These are phyloP conservation scores for Hycleus phaleratus DNA, from an alignment of 1,140 invertebrate genomes.

Conservation along the genomic window DNA sequence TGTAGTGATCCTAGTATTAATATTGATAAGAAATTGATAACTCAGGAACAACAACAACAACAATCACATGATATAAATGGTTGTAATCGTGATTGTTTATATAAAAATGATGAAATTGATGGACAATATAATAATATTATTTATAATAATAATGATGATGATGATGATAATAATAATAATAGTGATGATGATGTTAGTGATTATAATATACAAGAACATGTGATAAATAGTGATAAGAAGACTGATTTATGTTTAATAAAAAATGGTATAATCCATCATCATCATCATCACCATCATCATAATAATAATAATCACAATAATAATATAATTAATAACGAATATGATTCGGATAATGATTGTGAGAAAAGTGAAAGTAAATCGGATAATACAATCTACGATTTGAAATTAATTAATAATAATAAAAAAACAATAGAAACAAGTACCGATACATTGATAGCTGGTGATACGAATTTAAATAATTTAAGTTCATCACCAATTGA, in stretches of 20 bases:
- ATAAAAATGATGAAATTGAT: constrained; percentile 9
- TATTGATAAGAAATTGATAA: constrained; percentile 44
- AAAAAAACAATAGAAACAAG: constrained; percentile 40
- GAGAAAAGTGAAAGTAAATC: constrained; percentile 37
- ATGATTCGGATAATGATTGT: constrained; percentile 38
- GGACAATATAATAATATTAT: constrained; percentile 11
- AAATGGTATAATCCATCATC: too few species aligned
- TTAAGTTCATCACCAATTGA: constrained; percentile 32
- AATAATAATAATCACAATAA: not conserved
- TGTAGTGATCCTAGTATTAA: constrained; percentile 79
- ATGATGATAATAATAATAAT: not conserved
- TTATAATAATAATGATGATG: constrained; percentile 20
- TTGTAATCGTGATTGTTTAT: constrained; percentile 31
- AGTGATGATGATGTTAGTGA: not conserved
- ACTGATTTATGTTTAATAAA: not conserved
- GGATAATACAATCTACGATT: constrained; percentile 23
- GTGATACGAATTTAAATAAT: constrained; percentile 27
- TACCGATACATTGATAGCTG: constrained; percentile 43
- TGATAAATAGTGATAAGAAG: constrained; percentile 15
- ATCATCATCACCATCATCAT: too few species aligned
- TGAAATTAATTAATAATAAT: constrained; percentile 1
- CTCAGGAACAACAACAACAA: too few species aligned
- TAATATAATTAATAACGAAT: constrained; percentile 25
- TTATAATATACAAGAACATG: constrained; percentile 3
- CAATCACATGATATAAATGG: constrained; percentile 3